A percentile compares a stretch with the other conserved stretches of the same genome.
Evolutionary conservation across 2,113 vertebrate species (phyloP).

Genomic region (human): GRCh38 chr1:67746001-67746500

Average conservation of each 20-base stretch:
- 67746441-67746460: not conserved
- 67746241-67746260: conserved; percentile 58
- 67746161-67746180: conserved; percentile 57
- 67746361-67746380: not conserved
- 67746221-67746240: conserved; percentile 81
- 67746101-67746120: not conserved
- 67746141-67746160: not conserved
- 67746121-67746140: not conserved
- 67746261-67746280: conserved; percentile 77
- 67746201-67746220: conserved; percentile 62
- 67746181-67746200: conserved; percentile 53
- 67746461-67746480: not conserved
- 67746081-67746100: not conserved
- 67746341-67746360: not conserved
- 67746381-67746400: conserved; percentile 29
- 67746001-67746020: not conserved
- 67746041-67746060: not conserved
- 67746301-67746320: conserved; percentile 33
- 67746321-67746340: conserved; percentile 45
- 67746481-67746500: not conserved
- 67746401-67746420: conserved; percentile 41
- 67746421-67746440: not conserved
- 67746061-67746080: not conserved
- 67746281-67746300: conserved; percentile 76
- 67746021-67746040: not conserved